Evolutionary conservation across 2,113 vertebrate species (phyloP).

Genomic region (Potamarius usumacintae): DNA sequence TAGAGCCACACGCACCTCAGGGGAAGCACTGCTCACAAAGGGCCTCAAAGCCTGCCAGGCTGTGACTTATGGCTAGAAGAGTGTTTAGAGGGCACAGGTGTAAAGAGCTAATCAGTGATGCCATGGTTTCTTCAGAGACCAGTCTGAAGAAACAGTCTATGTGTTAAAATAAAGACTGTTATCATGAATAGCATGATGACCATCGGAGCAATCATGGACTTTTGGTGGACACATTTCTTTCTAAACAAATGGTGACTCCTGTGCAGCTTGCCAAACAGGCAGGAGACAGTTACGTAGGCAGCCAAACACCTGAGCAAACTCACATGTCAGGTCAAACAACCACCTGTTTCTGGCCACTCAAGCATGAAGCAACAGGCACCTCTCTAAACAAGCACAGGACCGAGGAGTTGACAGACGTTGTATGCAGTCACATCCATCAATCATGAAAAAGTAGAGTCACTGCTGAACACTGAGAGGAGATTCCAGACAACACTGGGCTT

Average conservation of each 20-base stretch:
- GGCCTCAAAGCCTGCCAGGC: constrained; percentile 32
- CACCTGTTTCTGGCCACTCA: constrained; percentile 39
- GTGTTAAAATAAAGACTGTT: not conserved
- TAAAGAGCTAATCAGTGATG: not conserved
- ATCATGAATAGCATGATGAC: not conserved
- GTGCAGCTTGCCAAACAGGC: constrained; percentile 6
- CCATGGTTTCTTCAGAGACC: not conserved
- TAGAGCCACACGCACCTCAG: constrained; percentile 30
- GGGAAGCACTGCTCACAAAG: constrained; percentile 26
- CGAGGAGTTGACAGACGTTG: constrained; percentile 27
- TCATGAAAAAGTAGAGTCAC: not conserved
- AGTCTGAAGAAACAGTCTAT: not conserved
- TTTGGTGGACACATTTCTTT: not conserved
- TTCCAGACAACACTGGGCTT: not conserved
- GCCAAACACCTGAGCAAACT: constrained; percentile 51
- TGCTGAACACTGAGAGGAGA: not conserved
- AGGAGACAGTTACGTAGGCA: not conserved
- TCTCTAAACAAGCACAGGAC: constrained; percentile 28
- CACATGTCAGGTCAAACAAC: constrained; percentile 28
- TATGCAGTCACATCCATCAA: constrained; percentile 29
- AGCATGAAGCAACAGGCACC: constrained; percentile 13
- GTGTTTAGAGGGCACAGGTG: constrained; percentile 33
- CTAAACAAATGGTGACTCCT: constrained; percentile 16
- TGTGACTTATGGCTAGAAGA: constrained; percentile 25
- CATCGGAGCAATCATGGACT: not conserved